Base-by-base conservation (phyloP, 1,140 invertebrate species). In the Mamestra configurata region DNA sequence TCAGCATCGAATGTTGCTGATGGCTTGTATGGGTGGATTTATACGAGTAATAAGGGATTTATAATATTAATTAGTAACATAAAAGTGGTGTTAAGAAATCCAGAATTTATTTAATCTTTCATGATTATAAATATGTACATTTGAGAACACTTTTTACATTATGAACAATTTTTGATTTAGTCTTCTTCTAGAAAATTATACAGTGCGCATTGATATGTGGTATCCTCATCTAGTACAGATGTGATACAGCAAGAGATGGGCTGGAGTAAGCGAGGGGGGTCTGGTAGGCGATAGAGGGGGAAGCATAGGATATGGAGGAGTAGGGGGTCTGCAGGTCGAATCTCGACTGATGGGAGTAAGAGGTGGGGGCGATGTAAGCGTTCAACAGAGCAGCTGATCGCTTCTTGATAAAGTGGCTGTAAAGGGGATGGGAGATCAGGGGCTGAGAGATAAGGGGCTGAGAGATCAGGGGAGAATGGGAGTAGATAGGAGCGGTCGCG, bases 331-430 rank as follows among this genome's bases (percentile, higher is more conserved):
- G 79, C 35, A 88, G 72, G 27, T 92, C 91, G 24, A 92, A 66
- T 81, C 90, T 86, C 7, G 90, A 90, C 40, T 89, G 88, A 8
- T 87, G 85, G 6, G 89, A 90, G 59, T 86, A 84, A 0, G 90
- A 66, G n/a, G 85, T 77, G 10, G 91, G 89, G n/a, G 90, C 86
- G 5, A 88, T 5, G 71, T 71, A 84, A 18, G 86, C 22, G 55
- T 79, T 79, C 24, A 84, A 61, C 35, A 86, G 78, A 80, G 88
- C 84, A 79, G 90, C 83, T 43, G 88, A 91, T n/a, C 90, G 86
- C 81, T 92, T 93, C 87, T 93, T 93, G 71, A 94, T 92, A n/a
- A 93, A 83, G 72, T 95, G 89, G 55, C 85, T 57, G 49, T 88
- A 88, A 22, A 82, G 73, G n/a, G 87, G 83, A 0, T 79, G 46